These are phyloP conservation scores for Molossus alvarezi DNA, from an alignment of 2,797 vertebrate genomes.

Conservation along the genomic window DNA sequence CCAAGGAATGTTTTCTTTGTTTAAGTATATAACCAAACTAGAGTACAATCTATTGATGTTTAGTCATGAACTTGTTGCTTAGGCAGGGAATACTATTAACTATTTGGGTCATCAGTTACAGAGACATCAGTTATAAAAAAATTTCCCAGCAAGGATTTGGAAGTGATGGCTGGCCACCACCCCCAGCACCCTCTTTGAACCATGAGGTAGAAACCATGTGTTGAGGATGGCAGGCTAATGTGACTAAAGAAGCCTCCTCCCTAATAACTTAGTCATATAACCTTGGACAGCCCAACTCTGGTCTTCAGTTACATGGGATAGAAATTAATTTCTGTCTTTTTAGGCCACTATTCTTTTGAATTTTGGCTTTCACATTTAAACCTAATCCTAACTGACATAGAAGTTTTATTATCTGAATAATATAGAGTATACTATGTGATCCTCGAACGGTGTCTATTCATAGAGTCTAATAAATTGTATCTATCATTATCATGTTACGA, in stretches of 20 bases:
- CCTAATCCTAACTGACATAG: not conserved
- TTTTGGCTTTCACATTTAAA: not conserved
- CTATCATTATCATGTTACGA: not conserved
- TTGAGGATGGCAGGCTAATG: not conserved
- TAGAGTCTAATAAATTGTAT: not conserved
- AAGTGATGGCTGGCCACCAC: not conserved
- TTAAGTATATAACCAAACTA: not conserved
- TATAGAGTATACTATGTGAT: not conserved
- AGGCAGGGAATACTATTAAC: not conserved
- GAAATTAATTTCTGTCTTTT: not conserved
- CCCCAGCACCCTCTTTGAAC: not conserved
- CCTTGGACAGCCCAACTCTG: not conserved
- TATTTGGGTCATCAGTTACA: not conserved
- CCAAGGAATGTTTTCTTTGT: not conserved
- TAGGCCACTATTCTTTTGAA: not conserved
- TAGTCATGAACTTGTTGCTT: not conserved
- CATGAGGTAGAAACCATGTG: not conserved
- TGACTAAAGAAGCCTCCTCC: not conserved
- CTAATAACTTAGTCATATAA: not conserved
- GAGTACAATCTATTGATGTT: not conserved
- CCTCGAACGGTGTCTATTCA: not conserved
- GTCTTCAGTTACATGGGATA: not conserved
- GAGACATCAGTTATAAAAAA: not conserved
- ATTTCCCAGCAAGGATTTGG: not conserved
- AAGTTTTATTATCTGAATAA: constrained; percentile 27